phyloP scores from a whole-genome alignment of 2,113 vertebrate species.

The Neopipo cinnamomea region DNA sequence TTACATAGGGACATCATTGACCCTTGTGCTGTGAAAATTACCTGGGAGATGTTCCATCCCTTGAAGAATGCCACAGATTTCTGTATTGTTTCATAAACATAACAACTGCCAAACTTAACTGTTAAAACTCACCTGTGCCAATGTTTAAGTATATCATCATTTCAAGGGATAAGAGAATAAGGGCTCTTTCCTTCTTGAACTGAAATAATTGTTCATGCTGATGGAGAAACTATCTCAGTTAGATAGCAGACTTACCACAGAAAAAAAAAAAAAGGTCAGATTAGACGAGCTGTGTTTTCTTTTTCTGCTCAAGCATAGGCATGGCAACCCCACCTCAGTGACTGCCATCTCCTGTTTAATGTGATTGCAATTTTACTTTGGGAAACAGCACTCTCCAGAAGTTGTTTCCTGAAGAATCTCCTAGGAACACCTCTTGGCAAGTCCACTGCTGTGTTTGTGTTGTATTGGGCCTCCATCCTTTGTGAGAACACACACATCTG shows the following conservation, averaged over 20 bases:
- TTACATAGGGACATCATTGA: not conserved
- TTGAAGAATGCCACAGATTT: not conserved
- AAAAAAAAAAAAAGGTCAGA: not conserved
- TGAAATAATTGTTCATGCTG: not conserved
- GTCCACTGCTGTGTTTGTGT: not conserved
- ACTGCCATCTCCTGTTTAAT: not conserved
- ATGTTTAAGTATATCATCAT: not conserved
- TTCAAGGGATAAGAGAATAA: not conserved
- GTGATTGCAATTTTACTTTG: not conserved
- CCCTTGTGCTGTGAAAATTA: not conserved
- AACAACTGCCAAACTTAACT: not conserved
- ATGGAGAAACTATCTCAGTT: not conserved
- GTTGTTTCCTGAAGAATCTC: not conserved
- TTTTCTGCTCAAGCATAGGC: not conserved
- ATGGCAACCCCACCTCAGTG: not conserved
- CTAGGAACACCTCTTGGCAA: not conserved
- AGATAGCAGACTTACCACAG: not conserved
- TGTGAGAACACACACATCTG: not conserved
- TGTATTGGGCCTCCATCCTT: not conserved
- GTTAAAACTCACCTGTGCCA: rapidly evolving
- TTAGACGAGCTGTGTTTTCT: not conserved
- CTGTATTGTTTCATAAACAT: not conserved
- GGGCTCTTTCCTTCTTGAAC: not conserved
- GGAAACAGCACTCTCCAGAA: not conserved
- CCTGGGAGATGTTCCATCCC: not conserved